Evolutionary conservation across 2,797 vertebrate species (phyloP).

Genomic region (Macrochelys suwanniensis): DNA sequence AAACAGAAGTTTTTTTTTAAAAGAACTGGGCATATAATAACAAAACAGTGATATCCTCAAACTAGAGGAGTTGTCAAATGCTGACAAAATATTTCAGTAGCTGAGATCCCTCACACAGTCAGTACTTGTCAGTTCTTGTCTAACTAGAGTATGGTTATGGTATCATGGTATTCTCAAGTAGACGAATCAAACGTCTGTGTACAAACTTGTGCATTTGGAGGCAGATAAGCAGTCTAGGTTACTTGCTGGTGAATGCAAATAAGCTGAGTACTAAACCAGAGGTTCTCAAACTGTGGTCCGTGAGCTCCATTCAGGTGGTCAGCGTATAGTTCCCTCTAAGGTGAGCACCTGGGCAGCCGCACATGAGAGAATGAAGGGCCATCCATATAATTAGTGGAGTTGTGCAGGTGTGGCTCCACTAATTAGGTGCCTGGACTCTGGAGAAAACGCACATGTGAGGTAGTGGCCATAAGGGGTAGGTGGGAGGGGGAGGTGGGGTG

Average conservation of each 20-base stretch:
- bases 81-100: not conserved
- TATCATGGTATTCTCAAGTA: not conserved
- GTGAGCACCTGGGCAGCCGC: too few relatives aligned
- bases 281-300: too few relatives aligned
- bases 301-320: too few relatives aligned
- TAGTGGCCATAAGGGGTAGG: too few relatives aligned
- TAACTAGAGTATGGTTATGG: not conserved
- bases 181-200: not conserved
- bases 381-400: too few relatives aligned
- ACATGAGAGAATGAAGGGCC: too few relatives aligned
- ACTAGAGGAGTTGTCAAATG: not conserved
- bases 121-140: not conserved
- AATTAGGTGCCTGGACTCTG: too few relatives aligned
- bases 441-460: too few relatives aligned
- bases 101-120: fast-evolving
- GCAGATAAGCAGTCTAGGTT: not conserved
- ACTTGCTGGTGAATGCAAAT: not conserved
- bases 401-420: too few relatives aligned
- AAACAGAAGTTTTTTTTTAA: not conserved
- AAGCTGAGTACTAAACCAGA: not conserved
- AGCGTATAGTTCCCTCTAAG: too few relatives aligned
- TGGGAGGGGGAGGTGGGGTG: too few relatives aligned
- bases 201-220: fast-evolving
- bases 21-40: not conserved
- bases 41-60: not conserved